Base-by-base conservation (phyloP, 35 echinoderm and acorn worm species). In the Heliocidaris erythrogramma region DNA sequence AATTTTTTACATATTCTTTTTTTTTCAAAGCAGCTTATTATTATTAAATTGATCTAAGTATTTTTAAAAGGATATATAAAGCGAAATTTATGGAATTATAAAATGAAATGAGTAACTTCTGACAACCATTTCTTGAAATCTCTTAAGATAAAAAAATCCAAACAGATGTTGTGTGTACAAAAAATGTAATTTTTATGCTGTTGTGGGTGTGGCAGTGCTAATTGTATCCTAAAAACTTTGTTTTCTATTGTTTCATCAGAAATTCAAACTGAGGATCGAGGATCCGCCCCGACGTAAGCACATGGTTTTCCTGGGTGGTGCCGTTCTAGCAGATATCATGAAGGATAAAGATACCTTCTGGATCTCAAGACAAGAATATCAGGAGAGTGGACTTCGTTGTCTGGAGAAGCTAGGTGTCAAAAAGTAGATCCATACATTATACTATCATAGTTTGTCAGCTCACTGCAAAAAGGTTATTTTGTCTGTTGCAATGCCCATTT, bases 261-360 rank as follows among this genome's bases (percentile, higher is more conserved):
- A 99, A 97, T 99, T 99, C 96, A 99, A 99, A 93, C 92, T 99
- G 29, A 94, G 97, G 87, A 99, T 99, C 59, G 98, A 99, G 92
- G 98, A 99, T 90, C 98, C 98, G 32, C 98, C 98, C 6, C 94
- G 98, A 30, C 98, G 98, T 96, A 99, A 99, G 85, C 98, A 99
- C 97, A 99, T 99, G 98, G 98, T 99, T 84, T 99, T 99, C 98
- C 97, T 99, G 49, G 98, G 98, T 56, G 98, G 98, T 21, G 98
- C 98, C 86, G 98, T 99, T 7, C 96, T 99, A 17, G 97, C 98
- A 42, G 98, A 99, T 92, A 99, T 99, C 93, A 99, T 99, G 98
- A 99, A 99, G 50, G 96, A 97, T 92, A 97, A 97, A 90, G 97
- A 99, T 13, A 24, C 94, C 5, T 99, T 99, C 94, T 99, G 98